Conservation (phyloP, 1,140 invertebrate species). For the Whitmania pigra region DNA sequence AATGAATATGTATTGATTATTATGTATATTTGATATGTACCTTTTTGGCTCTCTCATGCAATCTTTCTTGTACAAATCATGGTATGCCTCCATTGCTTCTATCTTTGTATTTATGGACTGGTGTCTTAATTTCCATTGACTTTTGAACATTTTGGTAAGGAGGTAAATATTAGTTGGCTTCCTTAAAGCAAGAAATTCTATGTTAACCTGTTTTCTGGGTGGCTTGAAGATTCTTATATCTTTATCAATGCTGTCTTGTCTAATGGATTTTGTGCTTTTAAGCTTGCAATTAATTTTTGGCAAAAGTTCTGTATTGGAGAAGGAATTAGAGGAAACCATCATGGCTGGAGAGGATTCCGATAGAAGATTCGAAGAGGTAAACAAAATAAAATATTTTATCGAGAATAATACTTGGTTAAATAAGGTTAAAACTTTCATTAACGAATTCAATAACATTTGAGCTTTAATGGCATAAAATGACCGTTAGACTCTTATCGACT, state of each 20-base stretch:
- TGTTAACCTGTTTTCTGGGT: too few species aligned
- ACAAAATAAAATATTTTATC: neutral
- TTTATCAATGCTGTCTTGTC: too few species aligned
- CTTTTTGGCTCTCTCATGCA: slow-evolving; percentile 37
- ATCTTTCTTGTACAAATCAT: slow-evolving; percentile 39
- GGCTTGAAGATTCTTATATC: too few species aligned
- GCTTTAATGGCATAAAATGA: neutral
- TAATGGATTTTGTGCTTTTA: too few species aligned
- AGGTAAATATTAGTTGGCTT: too few species aligned
- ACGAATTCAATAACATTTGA: too few species aligned
- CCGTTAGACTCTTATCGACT: neutral
- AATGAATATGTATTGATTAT: too few species aligned
- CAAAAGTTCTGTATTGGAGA: slow-evolving; percentile 54
- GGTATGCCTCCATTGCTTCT: slow-evolving; percentile 40
- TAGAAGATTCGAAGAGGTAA: slow-evolving; percentile 99
- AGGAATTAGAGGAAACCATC: slow-evolving; percentile 97
- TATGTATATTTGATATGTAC: too few species aligned
- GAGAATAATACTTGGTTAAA: neutral
- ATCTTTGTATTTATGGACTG: slow-evolving; percentile 40
- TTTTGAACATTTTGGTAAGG: too few species aligned
- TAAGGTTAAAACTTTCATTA: neutral
- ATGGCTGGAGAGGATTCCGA: slow-evolving; percentile 99
- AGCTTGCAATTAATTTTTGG: too few species aligned
- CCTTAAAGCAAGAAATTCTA: too few species aligned
- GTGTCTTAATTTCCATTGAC: slow-evolving; percentile 18